Conservation (phyloP, 2,113 vertebrate species). For the Platichthys flesus region DNA sequence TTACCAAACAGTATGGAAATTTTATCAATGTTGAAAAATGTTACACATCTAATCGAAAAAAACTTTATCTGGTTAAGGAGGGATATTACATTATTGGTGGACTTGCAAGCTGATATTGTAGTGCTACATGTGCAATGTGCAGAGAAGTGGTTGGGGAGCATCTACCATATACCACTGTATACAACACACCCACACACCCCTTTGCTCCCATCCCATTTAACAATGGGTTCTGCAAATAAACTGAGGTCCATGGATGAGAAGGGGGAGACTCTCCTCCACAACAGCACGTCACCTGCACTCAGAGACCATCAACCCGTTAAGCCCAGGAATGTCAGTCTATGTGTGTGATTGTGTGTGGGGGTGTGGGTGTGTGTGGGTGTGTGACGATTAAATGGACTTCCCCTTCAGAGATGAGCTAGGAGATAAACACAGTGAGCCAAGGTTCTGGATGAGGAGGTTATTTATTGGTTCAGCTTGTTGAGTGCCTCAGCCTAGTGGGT, state of each 20-base stretch:
- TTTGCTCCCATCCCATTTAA: conserved; percentile 50
- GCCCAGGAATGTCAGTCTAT: conserved; percentile 52
- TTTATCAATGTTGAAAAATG: neutral
- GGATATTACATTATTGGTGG: conserved; percentile 4
- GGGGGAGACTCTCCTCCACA: conserved; percentile 60
- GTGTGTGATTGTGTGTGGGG: neutral
- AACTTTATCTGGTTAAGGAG: conserved; percentile 1
- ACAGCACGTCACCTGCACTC: conserved; percentile 56
- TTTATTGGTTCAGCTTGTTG: conserved; percentile 62
- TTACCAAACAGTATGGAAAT: neutral
- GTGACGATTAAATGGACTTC: conserved; percentile 56
- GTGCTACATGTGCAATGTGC: neutral
- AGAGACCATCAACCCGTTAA: conserved; percentile 30
- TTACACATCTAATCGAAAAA: neutral
- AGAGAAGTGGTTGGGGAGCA: no score
- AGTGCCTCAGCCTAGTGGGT: conserved; percentile 25
- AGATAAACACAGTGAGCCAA: conserved; percentile 66
- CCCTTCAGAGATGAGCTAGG: conserved; percentile 58
- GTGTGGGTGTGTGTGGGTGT: neutral
- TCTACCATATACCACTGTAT: no score
- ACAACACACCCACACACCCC: conserved; percentile 15
- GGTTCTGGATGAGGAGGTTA: conserved; percentile 47
- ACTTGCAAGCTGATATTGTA: neutral
- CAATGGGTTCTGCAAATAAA: conserved; percentile 77
- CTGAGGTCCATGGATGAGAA: conserved; percentile 58